phyloP scores from a whole-genome alignment of 92 coral and sea anemone species.

The Palythoa caribaeorum region DNA sequence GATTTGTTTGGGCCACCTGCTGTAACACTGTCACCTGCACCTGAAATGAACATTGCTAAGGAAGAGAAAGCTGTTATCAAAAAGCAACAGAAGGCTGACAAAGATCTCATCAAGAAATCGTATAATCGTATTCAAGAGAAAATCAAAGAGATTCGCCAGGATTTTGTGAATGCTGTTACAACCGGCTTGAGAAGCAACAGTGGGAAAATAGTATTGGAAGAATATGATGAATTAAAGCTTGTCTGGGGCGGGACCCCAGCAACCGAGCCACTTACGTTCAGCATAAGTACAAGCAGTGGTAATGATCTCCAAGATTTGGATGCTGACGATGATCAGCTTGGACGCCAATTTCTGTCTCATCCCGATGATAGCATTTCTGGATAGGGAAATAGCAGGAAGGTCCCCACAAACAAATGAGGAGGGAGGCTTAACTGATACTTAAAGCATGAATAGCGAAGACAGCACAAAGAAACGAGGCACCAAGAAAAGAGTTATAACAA shows the following conservation, averaged over 20 bases:
- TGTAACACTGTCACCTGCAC: neutral
- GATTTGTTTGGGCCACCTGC: slow-evolving; percentile 49
- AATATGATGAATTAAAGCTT: slow-evolving; percentile 49
- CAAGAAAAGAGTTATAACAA: neutral
- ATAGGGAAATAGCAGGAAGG: neutral
- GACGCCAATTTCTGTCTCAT: neutral
- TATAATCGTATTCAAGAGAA: slow-evolving; percentile 53
- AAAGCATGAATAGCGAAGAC: neutral
- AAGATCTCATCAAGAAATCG: slow-evolving; percentile 41
- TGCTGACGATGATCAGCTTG: neutral
- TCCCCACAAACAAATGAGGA: neutral
- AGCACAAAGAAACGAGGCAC: neutral
- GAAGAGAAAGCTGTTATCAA: neutral
- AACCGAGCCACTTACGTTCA: slow-evolving; percentile 56
- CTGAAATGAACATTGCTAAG: no score
- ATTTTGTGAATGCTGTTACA: slow-evolving; percentile 60
- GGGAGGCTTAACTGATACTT: neutral
- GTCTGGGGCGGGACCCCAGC: slow-evolving; percentile 69
- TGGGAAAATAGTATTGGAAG: slow-evolving; percentile 64
- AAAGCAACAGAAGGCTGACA: slow-evolving; percentile 45
- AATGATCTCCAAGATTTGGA: neutral
- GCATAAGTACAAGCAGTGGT: slow-evolving; percentile 55
- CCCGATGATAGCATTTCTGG: neutral
- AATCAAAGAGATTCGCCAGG: slow-evolving; percentile 56
- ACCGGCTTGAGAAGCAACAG: slow-evolving; percentile 65